These are phyloP conservation scores for Apeira syringaria DNA, from an alignment of 2,888 invertebrate genomes.

Conservation along the genomic window DNA sequence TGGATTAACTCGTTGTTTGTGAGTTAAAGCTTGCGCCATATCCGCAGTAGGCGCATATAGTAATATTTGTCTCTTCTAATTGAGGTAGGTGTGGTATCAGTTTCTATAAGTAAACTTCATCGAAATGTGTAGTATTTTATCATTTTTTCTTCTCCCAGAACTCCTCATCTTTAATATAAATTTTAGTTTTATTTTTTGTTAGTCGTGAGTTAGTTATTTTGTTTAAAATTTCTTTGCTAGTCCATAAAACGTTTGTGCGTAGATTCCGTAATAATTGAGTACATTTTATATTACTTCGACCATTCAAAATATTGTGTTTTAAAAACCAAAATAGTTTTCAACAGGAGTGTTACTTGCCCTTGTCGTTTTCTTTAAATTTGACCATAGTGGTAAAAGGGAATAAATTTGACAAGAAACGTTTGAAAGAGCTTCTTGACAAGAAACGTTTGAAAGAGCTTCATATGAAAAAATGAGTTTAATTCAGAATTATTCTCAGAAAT, in stretches of 20 bases:
- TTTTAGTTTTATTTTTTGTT: background rate
- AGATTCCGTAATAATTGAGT: background rate
- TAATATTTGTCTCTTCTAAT: background rate
- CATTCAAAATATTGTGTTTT: background rate
- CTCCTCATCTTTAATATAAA: background rate
- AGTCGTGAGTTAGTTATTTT: background rate
- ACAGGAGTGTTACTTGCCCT: background rate
- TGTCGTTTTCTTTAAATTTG: background rate
- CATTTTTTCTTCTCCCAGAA: background rate
- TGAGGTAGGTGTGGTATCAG: background rate
- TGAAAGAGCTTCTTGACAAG: no score
- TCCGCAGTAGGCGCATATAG: background rate
- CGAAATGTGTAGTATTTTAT: background rate
- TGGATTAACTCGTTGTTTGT: background rate
- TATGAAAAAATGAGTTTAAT: no score
- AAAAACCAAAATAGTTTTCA: constrained; percentile 1
- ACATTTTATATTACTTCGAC: constrained; percentile 1
- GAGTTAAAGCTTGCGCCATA: background rate
- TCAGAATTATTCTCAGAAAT: background rate
- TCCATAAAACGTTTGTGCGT: background rate
- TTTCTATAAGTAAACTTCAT: background rate
- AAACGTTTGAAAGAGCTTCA: no score
- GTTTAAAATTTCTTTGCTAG: background rate
- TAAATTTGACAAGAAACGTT: no score
- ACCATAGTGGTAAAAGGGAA: background rate